These are phyloP conservation scores for Semibalanus balanoides DNA, from an alignment of 1,140 invertebrate species.

Conservation along the genomic window DNA sequence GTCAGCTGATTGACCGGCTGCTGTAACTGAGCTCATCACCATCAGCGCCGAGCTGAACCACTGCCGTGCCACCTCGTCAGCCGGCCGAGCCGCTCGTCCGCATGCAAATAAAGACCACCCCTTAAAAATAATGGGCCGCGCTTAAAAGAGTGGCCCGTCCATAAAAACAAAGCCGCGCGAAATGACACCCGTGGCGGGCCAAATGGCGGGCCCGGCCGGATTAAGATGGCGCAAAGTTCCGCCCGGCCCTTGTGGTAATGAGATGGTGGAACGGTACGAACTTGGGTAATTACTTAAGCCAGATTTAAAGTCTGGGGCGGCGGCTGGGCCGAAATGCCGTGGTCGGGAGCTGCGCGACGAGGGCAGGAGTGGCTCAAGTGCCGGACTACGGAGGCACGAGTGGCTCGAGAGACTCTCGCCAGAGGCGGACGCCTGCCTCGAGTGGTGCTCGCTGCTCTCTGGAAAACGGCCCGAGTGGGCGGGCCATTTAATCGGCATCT, in stretches of 20 bases:
- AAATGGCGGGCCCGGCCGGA: not conserved
- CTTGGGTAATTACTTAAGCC: slow-evolving; percentile 2
- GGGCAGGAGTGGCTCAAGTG: not conserved
- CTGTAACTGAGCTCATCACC: not conserved
- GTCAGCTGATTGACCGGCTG: not conserved
- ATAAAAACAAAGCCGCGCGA: not conserved
- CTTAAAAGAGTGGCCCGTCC: not conserved
- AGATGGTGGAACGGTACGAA: not conserved
- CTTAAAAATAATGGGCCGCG: not conserved
- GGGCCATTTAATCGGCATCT: no score
- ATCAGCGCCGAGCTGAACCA: not conserved
- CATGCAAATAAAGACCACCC: not conserved
- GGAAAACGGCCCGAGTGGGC: no score
- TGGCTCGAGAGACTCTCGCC: not conserved
- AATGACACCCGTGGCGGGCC: not conserved
- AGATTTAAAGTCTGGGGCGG: not conserved
- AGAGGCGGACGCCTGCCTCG: no score
- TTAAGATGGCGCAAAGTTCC: slow-evolving; percentile 1
- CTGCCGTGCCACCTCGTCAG: no score
- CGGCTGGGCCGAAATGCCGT: not conserved
- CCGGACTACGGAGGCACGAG: no score
- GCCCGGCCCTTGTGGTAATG: not conserved
- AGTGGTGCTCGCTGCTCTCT: no score
- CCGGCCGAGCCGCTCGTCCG: not conserved
- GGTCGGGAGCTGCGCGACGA: not conserved